Conservation (phyloP, 2,113 vertebrate species). For the Xiphophorus hellerii region DNA sequence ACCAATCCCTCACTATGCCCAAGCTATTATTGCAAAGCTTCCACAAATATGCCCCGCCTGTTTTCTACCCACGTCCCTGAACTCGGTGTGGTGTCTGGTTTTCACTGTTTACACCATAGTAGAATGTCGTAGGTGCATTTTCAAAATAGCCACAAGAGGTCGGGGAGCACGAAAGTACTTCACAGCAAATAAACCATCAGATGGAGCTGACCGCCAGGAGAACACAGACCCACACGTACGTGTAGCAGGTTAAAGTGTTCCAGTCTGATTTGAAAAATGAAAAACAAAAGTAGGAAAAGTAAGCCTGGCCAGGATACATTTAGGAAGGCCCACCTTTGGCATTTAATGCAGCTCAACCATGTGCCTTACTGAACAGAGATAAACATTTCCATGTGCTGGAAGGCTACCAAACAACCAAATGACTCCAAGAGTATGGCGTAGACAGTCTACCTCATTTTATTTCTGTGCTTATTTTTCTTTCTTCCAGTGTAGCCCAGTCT, state of each 20-base stretch:
- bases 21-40: conserved; percentile 46
- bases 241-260: not conserved
- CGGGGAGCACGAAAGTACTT: conserved; percentile 16
- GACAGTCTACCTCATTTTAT: conserved; percentile 64
- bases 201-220: not conserved
- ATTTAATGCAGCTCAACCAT: conserved; percentile 50
- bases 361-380: conserved; percentile 72
- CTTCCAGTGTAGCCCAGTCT: conserved; percentile 54
- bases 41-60: conserved; percentile 40
- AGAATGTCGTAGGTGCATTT: conserved; percentile 41
- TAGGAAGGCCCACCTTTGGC: conserved; percentile 55
- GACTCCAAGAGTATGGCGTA: conserved; percentile 58
- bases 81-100: conserved; percentile 59
- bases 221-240: not conserved
- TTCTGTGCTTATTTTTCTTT: conserved; percentile 62
- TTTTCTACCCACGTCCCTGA: conserved; percentile 57
- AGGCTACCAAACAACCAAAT: conserved; percentile 41
- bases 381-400: conserved; percentile 78
- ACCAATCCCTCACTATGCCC: conserved; percentile 42
- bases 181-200: conserved; percentile 5
- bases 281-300: conserved; percentile 4
- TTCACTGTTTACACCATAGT: conserved; percentile 59
- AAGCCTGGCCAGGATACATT: not conserved
- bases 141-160: conserved; percentile 21
- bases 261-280: not conserved